Conservation (phyloP, 2,797 vertebrate species). For the Hapalemur alaotrensis region DNA sequence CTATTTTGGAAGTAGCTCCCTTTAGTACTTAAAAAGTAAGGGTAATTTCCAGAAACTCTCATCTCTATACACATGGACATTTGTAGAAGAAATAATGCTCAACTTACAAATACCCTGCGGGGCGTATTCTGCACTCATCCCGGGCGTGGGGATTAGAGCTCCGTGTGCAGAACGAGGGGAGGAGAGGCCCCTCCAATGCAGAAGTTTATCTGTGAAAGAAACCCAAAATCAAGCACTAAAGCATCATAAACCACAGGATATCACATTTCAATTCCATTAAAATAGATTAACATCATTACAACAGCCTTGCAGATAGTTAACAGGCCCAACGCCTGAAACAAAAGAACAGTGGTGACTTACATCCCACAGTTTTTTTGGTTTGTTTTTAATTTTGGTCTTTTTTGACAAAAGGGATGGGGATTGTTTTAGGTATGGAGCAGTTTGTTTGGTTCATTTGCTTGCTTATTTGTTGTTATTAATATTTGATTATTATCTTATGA, state of each 20-base stretch:
- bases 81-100: slow-evolving; percentile 77
- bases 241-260: slow-evolving; percentile 38
- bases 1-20: slow-evolving; percentile 82
- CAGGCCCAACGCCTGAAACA: slow-evolving; percentile 57
- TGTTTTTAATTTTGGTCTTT: slow-evolving; percentile 51
- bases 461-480: not conserved
- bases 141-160: slow-evolving; percentile 74
- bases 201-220: slow-evolving; percentile 65
- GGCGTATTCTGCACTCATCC: slow-evolving; percentile 80
- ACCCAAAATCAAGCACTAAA: slow-evolving; percentile 27
- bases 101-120: slow-evolving; percentile 82
- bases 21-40: slow-evolving; percentile 80
- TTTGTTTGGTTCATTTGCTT: not conserved
- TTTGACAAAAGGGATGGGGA: slow-evolving; percentile 37
- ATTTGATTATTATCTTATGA: slow-evolving; percentile 23
- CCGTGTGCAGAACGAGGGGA: slow-evolving; percentile 72
- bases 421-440: not conserved
- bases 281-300: slow-evolving; percentile 69
- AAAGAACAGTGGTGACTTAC: slow-evolving; percentile 28
- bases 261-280: slow-evolving; percentile 68
- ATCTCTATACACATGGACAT: slow-evolving; percentile 72
- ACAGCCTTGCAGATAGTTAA: slow-evolving; percentile 78
- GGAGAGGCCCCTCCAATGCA: slow-evolving; percentile 62
- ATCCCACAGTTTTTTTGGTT: slow-evolving; percentile 35
- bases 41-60: slow-evolving; percentile 79